phyloP scores from a whole-genome alignment of 2,888 invertebrate species.

The Brachyptera putata region DNA sequence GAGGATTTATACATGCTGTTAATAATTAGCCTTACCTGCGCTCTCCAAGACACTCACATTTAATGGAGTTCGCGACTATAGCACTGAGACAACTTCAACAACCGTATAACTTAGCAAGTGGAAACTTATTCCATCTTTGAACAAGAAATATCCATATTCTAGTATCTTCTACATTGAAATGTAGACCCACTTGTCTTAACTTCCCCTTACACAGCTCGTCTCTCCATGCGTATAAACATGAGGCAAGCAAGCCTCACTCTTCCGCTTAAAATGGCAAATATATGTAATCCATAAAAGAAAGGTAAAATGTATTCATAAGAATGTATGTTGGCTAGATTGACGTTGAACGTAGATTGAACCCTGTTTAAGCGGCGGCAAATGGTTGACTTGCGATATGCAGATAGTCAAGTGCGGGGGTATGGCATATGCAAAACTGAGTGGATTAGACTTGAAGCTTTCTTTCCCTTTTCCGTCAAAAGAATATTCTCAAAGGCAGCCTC shows the following conservation, averaged over 20 bases:
- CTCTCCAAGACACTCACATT: too few relatives aligned
- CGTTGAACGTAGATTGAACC: conserved; percentile 33
- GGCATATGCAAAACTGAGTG: conserved; percentile 36
- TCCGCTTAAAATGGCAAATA: conserved; percentile 30
- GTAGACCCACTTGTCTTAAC: conserved; percentile 21
- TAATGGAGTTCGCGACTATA: too few relatives aligned
- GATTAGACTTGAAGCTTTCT: conserved; percentile 29
- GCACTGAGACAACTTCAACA: too few relatives aligned
- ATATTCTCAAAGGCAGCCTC: conserved; percentile 33
- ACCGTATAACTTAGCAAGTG: conserved; percentile 10
- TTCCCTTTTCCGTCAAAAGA: conserved; percentile 32
- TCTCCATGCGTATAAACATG: conserved; percentile 21
- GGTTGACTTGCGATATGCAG: conserved; percentile 34
- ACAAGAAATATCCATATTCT: conserved; percentile 15
- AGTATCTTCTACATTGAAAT: conserved; percentile 2
- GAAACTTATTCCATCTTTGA: neutral
- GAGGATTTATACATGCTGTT: too few relatives aligned
- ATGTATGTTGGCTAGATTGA: conserved; percentile 35
- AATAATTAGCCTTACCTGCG: too few relatives aligned
- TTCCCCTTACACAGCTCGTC: too few relatives aligned
- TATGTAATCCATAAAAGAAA: conserved; percentile 25
- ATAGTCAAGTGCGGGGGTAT: conserved; percentile 34
- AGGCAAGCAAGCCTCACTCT: conserved; percentile 19
- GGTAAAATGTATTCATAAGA: conserved; percentile 34
- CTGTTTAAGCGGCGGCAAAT: conserved; percentile 34